Conservation (phyloP, 2,888 invertebrate genomes). For the Ectobius pallidus region DNA sequence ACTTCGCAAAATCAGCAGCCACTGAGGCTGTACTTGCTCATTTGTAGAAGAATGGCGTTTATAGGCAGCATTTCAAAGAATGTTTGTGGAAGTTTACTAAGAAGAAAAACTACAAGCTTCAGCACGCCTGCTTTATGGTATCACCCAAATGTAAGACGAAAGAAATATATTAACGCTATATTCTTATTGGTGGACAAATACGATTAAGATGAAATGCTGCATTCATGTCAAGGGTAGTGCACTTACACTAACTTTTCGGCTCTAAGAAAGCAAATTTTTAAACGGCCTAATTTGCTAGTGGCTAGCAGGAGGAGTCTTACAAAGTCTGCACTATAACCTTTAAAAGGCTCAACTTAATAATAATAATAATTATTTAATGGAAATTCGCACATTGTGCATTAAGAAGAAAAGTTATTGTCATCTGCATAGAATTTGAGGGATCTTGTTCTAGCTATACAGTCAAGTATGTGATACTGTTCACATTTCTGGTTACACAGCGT, state of each 20-base stretch:
- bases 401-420: no score
- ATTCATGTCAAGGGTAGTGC: background rate
- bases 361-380: no score
- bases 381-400: no score
- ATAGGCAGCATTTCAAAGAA: background rate
- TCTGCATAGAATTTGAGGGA: no score
- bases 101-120: constrained; percentile 1
- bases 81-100: background rate
- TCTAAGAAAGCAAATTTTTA: background rate
- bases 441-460: no score
- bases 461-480: no score
- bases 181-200: background rate
- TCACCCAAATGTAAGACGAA: constrained; percentile 49
- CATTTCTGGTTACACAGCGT: no score
- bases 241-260: background rate
- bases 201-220: background rate
- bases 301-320: background rate
- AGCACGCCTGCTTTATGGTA: constrained; percentile 45
- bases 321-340: background rate
- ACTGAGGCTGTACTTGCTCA: no score
- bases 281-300: background rate
- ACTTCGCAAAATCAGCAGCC: no score
- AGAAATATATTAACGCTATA: background rate
- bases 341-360: no score
- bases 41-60: no score